A percentile compares a stretch with the other conserved stretches of the same genome.
phyloP scores from a whole-genome alignment of 2,888 invertebrate genomes.

The Cacoxenus indagator region DNA sequence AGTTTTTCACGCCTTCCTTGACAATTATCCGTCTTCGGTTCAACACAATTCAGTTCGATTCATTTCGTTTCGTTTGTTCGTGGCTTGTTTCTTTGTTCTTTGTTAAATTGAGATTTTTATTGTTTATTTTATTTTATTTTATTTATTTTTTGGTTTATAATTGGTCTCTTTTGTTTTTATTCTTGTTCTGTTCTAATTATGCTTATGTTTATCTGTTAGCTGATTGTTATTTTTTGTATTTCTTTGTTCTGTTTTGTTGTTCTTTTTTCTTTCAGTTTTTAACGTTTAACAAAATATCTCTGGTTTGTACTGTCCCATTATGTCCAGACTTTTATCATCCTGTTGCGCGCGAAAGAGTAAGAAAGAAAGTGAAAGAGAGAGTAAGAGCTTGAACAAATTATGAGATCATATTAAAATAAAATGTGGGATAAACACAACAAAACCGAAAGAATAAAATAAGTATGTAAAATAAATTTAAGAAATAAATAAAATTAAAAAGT shows the following conservation, averaged over 20 bases:
- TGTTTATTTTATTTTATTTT: conserved; percentile 28
- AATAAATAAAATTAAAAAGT: no score
- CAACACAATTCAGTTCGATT: no score
- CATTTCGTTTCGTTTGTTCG: conserved; percentile 34
- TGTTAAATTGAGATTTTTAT: conserved; percentile 22
- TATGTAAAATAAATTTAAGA: no score
- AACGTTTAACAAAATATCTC: conserved; percentile 81
- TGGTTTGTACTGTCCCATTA: conserved; percentile 84
- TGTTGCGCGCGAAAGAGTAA: conserved; percentile 68
- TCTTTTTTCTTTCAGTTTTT: conserved; percentile 34
- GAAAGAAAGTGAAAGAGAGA: conserved; percentile 13
- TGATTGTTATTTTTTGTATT: conserved; percentile 24
- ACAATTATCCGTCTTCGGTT: conserved; percentile 9
- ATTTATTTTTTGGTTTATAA: conserved; percentile 24
- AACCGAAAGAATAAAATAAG: no score
- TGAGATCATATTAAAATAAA: conserved; percentile 1
- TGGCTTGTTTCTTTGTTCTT: conserved; percentile 33
- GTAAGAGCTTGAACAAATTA: conserved; percentile 18
- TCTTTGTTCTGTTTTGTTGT: conserved; percentile 34
- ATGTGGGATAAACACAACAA: background rate
- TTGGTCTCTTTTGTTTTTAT: conserved; percentile 30
- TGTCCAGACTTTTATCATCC: conserved; percentile 82
- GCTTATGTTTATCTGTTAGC: conserved; percentile 20
- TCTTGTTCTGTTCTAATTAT: conserved; percentile 18
- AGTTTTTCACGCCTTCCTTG: background rate